Evolutionary conservation across 2,888 invertebrate species (phyloP).

Genomic region (Drosophila melanosoma): DNA sequence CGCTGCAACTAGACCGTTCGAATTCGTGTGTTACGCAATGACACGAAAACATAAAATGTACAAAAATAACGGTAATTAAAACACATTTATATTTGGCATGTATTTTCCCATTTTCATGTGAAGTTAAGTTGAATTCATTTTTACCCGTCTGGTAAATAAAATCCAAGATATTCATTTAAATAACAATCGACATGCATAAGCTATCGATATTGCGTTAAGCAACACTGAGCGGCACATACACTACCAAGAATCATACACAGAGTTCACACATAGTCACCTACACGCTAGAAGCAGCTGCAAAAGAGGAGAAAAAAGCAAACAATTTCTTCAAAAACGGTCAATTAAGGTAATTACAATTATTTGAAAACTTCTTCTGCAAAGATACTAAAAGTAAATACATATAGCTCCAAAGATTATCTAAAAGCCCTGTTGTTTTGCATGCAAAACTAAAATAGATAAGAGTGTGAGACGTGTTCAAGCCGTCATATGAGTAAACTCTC

Average conservation of each 20-base stretch:
- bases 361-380: conserved; percentile 1
- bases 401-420: neutral
- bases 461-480: conserved; percentile 61
- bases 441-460: conserved; percentile 21
- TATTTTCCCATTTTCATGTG: conserved; percentile 3
- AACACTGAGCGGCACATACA: conserved; percentile 37
- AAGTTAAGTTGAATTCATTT: conserved; percentile 1
- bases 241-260: conserved; percentile 20
- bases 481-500: conserved; percentile 47
- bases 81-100: neutral
- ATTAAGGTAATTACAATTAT: conserved; percentile 45
- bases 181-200: conserved; percentile 37
- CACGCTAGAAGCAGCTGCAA: conserved; percentile 42
- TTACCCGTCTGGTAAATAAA: conserved; percentile 20
- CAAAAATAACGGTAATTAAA: conserved; percentile 7
- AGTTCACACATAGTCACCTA: conserved; percentile 26
- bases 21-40: conserved; percentile 56
- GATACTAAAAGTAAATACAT: too few relatives aligned
- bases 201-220: conserved; percentile 44
- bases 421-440: neutral
- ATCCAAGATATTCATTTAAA: conserved; percentile 41
- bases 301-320: conserved; percentile 48
- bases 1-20: conserved; percentile 33
- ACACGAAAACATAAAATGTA: conserved; percentile 41
- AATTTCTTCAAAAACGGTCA: conserved; percentile 44